phyloP scores from a whole-genome alignment of 2,113 vertebrate genomes.

The Craseonycteris thonglongyai region DNA sequence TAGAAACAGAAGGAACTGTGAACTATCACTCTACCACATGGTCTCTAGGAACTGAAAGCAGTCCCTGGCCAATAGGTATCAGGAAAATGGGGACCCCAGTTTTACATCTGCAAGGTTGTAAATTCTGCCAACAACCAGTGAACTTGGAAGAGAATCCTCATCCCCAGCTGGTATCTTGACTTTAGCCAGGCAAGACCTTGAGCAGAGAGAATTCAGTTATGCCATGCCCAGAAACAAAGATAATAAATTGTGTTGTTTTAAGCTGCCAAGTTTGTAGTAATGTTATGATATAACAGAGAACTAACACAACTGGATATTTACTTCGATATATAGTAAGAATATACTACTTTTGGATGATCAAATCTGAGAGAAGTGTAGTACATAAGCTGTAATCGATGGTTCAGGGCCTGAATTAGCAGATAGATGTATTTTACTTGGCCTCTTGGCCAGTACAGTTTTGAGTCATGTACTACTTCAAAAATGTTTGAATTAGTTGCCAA shows the following conservation, averaged over 20 bases:
- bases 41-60: not conserved
- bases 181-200: not conserved
- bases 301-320: not conserved
- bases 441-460: not conserved
- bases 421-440: not conserved
- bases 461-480: not conserved
- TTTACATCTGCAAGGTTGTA: not conserved
- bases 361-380: not conserved
- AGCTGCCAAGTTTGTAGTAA: not conserved
- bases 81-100: not conserved
- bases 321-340: not conserved
- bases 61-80: not conserved
- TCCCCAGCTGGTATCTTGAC: not conserved
- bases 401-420: not conserved
- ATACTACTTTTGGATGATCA: not conserved
- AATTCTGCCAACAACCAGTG: not conserved
- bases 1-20: not conserved
- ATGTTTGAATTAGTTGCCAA: not conserved
- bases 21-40: not conserved
- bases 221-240: not conserved
- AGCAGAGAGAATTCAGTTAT: not conserved
- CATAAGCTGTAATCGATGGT: not conserved
- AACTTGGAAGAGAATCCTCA: not conserved
- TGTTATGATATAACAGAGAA: not conserved
- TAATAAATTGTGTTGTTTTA: not conserved